Percentiles rank a stretch among this genome's conserved stretches.
Evolutionary conservation across 2,888 invertebrate genomes (phyloP).

Genomic region (Lamproptera curius): DNA sequence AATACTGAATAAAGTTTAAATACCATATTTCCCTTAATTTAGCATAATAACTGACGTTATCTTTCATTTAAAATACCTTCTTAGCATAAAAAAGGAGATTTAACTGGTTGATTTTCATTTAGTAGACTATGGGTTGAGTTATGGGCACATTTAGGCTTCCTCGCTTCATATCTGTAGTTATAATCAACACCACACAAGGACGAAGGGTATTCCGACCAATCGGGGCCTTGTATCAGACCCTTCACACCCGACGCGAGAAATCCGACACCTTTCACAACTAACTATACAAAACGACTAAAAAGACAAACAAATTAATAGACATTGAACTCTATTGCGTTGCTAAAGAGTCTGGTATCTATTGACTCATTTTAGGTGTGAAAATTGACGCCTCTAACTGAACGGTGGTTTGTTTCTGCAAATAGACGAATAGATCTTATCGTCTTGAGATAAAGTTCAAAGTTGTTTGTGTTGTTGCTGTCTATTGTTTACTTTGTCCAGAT

Average conservation of each 20-base stretch:
- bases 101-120: too few species aligned
- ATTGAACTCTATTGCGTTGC: not conserved
- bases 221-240: constrained; percentile 52
- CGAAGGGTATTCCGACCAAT: constrained; percentile 49
- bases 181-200: constrained; percentile 51
- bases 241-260: constrained; percentile 75
- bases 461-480: constrained; percentile 6
- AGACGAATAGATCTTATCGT: constrained; percentile 32
- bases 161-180: constrained; percentile 30
- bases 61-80: too few species aligned
- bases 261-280: constrained; percentile 56
- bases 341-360: constrained; percentile 33
- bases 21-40: too few species aligned
- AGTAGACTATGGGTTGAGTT: too few species aligned
- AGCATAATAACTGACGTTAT: too few species aligned
- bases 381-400: constrained; percentile 64
- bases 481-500: constrained; percentile 21
- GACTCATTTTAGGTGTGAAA: constrained; percentile 60
- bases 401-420: constrained; percentile 26
- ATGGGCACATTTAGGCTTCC: not conserved
- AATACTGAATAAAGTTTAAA: too few species aligned
- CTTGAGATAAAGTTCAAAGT: constrained; percentile 28
- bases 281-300: constrained; percentile 38
- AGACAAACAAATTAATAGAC: constrained; percentile 8
- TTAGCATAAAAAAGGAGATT: too few species aligned